These are phyloP conservation scores for Laspeyria flexula DNA, from an alignment of 2,888 invertebrate species.

Conservation along the genomic window DNA sequence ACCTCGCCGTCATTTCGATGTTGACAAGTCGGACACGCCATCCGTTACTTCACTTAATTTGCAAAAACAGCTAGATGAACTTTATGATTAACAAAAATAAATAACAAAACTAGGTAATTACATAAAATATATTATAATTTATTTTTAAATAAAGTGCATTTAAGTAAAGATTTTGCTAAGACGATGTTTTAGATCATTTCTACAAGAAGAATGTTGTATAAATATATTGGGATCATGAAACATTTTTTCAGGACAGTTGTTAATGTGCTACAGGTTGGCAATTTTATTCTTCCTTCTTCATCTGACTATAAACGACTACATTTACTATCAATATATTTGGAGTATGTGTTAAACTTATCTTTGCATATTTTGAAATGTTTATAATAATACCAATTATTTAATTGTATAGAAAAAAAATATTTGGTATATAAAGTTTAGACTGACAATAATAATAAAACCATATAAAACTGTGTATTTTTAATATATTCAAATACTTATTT, in stretches of 20 bases:
- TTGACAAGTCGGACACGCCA: constrained; percentile 62
- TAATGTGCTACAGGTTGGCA: constrained; percentile 44
- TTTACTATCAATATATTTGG: too few relatives aligned
- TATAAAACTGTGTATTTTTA: constrained; percentile 13
- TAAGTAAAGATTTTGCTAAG: too few relatives aligned
- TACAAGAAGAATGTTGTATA: too few relatives aligned
- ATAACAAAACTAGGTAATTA: neutral
- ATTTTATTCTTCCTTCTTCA: constrained; percentile 1
- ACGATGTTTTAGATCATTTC: too few relatives aligned
- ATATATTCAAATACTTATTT: constrained; percentile 22
- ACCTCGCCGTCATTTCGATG: constrained; percentile 59
- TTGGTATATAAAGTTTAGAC: too few relatives aligned
- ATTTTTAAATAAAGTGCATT: too few relatives aligned
- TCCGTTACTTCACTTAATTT: constrained; percentile 71
- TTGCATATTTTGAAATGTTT: too few relatives aligned
- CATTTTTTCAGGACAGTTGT: too few relatives aligned
- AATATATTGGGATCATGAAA: too few relatives aligned
- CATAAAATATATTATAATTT: neutral
- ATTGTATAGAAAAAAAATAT: too few relatives aligned
- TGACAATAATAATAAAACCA: neutral
- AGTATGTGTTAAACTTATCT: too few relatives aligned
- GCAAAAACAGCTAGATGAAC: constrained; percentile 72
- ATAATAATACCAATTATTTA: too few relatives aligned
- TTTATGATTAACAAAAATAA: constrained; percentile 56
- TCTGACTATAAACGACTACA: neutral